Base-by-base conservation (phyloP, 2,888 invertebrate genomes). In the Ectropis crepuscularia region DNA sequence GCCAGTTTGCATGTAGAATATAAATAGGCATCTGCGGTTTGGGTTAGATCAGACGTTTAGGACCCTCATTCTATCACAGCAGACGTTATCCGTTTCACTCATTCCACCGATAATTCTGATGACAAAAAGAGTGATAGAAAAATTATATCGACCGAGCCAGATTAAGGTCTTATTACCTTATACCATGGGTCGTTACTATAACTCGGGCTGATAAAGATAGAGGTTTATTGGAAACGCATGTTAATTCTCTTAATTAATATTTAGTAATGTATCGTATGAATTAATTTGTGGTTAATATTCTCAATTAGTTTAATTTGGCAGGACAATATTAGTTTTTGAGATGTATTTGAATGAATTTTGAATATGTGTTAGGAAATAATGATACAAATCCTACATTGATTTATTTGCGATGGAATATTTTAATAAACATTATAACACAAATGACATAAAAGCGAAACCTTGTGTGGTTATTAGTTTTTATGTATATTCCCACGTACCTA, bases 201-300 rank as follows among this genome's bases (percentile, higher is more conserved):
- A 57, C 50, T 61, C 46, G 38, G 11, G 8, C 55, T 57, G 53
- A 47, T 66, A 57, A 66, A 66, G 59, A 65, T 62, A 55, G 43
- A 46, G 45, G 12, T 59, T 65, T 62, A 65, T 60, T 53, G 66
- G 6, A 39, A 63, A 59, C 43, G 54, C 62, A 66, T 63, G 59
- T 49, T 59, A 62, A 65, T 62, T 59, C 39, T 10, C 0, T 65
- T 59, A 62, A 66, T 60, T 66, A 57, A 59, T 63, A 57, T 59
- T 49, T 41, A 28, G 42, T 59, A 50, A 64, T 51, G 59, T 59
- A 59, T 51, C 45, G 46, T 9, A 50, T 63, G 38, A 38, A 6
- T 51, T 16, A 55, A 16, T 39, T 48, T 5, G 46, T 58, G 5
- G 16, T 51, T 7, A 28, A 51, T 45, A 12, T 60, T 28, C 16